These are phyloP conservation scores for Hydra vulgaris DNA, from an alignment of 30 jellyfish, hydroid and myxozoan genomes.

Conservation along the genomic window DNA sequence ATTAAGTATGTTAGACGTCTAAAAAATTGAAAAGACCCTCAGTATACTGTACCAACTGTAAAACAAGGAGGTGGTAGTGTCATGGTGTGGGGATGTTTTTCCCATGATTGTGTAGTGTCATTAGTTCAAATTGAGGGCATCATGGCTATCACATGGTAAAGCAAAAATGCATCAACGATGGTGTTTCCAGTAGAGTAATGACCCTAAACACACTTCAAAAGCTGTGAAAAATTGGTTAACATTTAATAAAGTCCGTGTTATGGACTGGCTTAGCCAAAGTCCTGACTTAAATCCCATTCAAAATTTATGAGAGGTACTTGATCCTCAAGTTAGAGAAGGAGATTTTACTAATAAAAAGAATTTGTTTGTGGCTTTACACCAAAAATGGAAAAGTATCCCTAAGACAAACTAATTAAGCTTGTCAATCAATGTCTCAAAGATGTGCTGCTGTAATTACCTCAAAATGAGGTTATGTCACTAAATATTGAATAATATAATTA, in stretches of 20 bases:
- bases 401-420: neutral
- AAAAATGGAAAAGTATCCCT: neutral
- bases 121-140: neutral
- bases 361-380: neutral
- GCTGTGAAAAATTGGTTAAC: neutral
- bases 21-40: neutral
- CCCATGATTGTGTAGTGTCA: neutral
- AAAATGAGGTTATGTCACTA: too few species aligned
- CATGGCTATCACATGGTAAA: neutral
- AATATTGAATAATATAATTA: too few species aligned
- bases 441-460: neutral
- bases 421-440: neutral
- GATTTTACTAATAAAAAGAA: neutral
- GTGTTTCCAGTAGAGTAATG: neutral
- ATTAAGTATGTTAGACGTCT: neutral
- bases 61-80: neutral
- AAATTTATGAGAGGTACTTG: neutral
- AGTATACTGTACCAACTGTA: neutral
- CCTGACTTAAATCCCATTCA: neutral
- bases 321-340: neutral
- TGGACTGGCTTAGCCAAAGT: neutral
- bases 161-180: neutral
- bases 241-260: neutral
- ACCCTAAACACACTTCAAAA: neutral
- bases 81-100: neutral